Conservation (phyloP, 2,888 invertebrate genomes). For the Patella pellucida region DNA sequence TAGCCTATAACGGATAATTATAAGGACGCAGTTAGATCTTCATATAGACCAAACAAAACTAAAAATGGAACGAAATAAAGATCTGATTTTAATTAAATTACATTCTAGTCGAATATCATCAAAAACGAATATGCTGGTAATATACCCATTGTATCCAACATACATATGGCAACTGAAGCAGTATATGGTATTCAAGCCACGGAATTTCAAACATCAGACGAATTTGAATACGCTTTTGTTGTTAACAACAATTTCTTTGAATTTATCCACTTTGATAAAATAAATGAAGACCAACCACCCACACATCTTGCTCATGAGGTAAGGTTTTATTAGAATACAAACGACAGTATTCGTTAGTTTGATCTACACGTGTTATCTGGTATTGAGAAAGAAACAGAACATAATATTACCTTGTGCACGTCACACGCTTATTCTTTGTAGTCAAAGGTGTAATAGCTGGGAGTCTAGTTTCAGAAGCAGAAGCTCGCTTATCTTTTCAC, state of each 20-base stretch:
- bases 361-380: no score
- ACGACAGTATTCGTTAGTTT: no score
- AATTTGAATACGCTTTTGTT: slow-evolving; percentile 34
- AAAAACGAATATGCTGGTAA: slow-evolving; percentile 31
- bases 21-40: neutral
- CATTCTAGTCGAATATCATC: slow-evolving; percentile 32
- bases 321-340: neutral
- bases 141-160: slow-evolving; percentile 32
- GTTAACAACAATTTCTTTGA: slow-evolving; percentile 39
- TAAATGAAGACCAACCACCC: slow-evolving; percentile 29
- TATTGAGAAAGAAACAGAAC: no score
- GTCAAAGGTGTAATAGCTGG: no score
- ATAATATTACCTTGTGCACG: no score
- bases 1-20: no score
- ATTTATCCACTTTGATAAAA: slow-evolving; percentile 35
- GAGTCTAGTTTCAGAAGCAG: no score
- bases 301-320: slow-evolving; percentile 38
- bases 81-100: neutral
- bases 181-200: slow-evolving; percentile 34
- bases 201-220: slow-evolving; percentile 19
- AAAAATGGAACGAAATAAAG: no score
- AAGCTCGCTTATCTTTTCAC: no score
- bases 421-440: no score
- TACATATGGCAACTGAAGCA: slow-evolving; percentile 39
- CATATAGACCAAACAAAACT: neutral